These are phyloP conservation scores for Ceyx erithaca DNA, from an alignment of 2,797 vertebrate species.

Conservation along the genomic window DNA sequence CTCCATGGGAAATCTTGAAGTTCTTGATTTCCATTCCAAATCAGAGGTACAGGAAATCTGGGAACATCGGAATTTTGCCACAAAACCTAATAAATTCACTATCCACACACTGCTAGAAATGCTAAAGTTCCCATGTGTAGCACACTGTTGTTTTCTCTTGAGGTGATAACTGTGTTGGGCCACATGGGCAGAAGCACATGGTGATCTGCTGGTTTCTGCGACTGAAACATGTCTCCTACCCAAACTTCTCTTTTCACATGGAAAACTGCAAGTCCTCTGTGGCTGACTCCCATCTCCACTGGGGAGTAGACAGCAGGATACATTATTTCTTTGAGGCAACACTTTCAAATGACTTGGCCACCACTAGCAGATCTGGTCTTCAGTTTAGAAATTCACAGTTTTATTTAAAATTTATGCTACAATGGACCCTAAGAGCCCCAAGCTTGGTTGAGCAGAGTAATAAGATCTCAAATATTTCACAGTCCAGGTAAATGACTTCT, in stretches of 20 bases:
- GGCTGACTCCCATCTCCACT: neutral
- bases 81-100: neutral
- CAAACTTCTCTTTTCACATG: neutral
- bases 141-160: neutral
- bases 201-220: neutral
- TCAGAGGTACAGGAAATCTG: neutral
- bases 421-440: neutral
- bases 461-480: neutral
- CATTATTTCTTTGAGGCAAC: neutral
- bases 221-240: neutral
- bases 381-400: neutral
- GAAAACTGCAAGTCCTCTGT: neutral
- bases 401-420: fast-evolving
- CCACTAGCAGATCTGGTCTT: no score
- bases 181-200: neutral
- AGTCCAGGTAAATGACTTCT: fast-evolving
- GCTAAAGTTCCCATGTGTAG: neutral
- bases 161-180: neutral
- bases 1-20: neutral
- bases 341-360: neutral
- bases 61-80: neutral
- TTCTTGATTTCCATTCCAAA: neutral
- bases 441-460: fast-evolving
- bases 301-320: neutral
- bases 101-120: neutral